These are phyloP conservation scores for Acanthosepion lycidas DNA, from an alignment of 2,888 invertebrate genomes.

Conservation along the genomic window DNA sequence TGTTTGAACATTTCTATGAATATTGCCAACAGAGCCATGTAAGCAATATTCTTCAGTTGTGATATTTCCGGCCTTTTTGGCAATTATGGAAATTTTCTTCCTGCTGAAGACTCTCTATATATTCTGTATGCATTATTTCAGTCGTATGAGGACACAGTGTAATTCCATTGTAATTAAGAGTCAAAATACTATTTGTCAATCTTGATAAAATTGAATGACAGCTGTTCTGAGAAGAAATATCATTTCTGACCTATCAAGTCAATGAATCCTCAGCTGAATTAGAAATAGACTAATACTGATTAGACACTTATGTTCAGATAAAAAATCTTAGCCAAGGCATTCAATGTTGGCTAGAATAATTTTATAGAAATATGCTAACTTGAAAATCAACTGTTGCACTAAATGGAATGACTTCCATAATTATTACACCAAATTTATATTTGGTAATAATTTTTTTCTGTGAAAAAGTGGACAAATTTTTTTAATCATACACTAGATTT, in stretches of 20 bases:
- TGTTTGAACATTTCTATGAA: neutral
- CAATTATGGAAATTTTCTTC: neutral
- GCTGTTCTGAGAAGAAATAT: neutral
- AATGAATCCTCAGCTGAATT: neutral
- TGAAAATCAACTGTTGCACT: too few relatives aligned
- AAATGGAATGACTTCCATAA: neutral
- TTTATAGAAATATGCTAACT: neutral
- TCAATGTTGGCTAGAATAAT: neutral
- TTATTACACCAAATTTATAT: neutral
- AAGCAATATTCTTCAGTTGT: neutral
- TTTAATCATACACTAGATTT: too few relatives aligned
- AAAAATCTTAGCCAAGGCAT: neutral
- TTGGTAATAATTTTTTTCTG: neutral
- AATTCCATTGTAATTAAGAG: slow-evolving; percentile 33
- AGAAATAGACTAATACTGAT: neutral
- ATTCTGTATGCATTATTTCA: neutral
- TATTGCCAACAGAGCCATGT: neutral
- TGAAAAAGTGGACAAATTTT: too few relatives aligned
- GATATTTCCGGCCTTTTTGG: neutral
- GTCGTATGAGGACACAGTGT: neutral
- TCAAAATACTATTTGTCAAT: neutral
- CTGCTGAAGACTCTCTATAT: neutral
- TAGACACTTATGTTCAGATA: neutral
- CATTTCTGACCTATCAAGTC: neutral
- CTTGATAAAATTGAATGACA: neutral